Percentiles rank a stretch among this genome's conserved stretches.
Evolutionary conservation across 1,140 invertebrate species (phyloP).

Genomic region (Cydia fagiglandana): DNA sequence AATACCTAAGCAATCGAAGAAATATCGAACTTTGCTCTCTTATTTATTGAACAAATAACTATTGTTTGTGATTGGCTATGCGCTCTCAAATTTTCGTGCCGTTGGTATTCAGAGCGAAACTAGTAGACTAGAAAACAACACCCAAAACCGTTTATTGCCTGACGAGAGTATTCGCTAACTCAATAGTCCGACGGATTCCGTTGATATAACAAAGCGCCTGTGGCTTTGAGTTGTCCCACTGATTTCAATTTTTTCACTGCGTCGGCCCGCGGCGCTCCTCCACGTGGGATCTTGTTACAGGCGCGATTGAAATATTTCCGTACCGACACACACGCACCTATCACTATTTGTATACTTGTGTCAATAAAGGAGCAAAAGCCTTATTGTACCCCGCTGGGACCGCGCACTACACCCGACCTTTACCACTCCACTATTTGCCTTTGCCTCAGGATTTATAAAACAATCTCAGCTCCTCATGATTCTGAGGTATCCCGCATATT

Average conservation of each 20-base stretch:
- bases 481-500: neutral
- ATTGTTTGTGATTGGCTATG: neutral
- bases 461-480: neutral
- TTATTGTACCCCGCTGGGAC: constrained; percentile 37
- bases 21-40: no score
- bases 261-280: constrained; percentile 35
- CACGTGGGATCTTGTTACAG: constrained; percentile 45
- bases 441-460: constrained; percentile 21
- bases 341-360: constrained; percentile 46
- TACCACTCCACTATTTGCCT: constrained; percentile 5
- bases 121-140: constrained; percentile 11
- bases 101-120: neutral
- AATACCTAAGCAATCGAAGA: no score
- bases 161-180: constrained; percentile 15
- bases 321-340: constrained; percentile 39
- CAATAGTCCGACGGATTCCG: constrained; percentile 5
- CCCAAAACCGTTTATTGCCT: constrained; percentile 6
- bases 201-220: constrained; percentile 23
- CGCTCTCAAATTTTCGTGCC: neutral
- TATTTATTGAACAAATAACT: no score
- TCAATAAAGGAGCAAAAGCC: constrained; percentile 40
- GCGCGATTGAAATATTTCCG: constrained; percentile 50
- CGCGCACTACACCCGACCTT: constrained; percentile 26
- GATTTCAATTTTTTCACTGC: constrained; percentile 22
- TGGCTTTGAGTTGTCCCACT: constrained; percentile 19